Conservation (phyloP, 2,888 invertebrate species). For the Apotomis capreana region DNA sequence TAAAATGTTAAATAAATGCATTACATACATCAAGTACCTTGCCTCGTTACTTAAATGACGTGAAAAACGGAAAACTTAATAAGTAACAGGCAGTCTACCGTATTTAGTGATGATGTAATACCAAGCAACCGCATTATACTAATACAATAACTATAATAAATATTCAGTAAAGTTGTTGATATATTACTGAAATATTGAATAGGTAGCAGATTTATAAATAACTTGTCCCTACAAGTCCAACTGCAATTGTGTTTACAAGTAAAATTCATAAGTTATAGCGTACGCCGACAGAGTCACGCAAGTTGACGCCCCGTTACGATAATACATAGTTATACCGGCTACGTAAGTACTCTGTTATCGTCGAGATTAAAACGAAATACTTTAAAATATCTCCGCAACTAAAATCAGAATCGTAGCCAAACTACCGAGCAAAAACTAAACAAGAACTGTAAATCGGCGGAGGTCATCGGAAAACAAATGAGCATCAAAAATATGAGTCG, state of each 20-base stretch:
- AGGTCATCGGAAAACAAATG: constrained; percentile 5
- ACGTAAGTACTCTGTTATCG: constrained; percentile 28
- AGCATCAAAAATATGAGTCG: not conserved
- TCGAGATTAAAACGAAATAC: constrained; percentile 37
- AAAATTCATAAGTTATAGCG: constrained; percentile 26
- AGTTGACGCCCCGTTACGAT: constrained; percentile 47
- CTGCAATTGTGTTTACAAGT: constrained; percentile 31
- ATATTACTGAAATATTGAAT: not conserved
- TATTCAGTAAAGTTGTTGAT: not conserved
- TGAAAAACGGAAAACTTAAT: not conserved
- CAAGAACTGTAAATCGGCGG: not conserved
- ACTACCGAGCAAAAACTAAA: not conserved
- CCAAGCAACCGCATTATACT: not conserved
- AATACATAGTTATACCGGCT: constrained; percentile 30
- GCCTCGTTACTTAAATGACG: not conserved
- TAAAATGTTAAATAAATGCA: not conserved
- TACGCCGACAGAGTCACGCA: constrained; percentile 42
- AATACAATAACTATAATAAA: not conserved
- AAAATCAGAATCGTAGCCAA: not conserved
- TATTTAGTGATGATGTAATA: not conserved
- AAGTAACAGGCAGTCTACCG: not conserved
- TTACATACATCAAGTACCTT: not conserved
- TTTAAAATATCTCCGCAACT: constrained; percentile 25
- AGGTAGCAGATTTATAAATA: constrained; percentile 14
- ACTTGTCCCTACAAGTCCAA: not conserved